Evolutionary conservation across 23 tunicate species (phyloP).

Genomic region (Diplosoma virens): DNA sequence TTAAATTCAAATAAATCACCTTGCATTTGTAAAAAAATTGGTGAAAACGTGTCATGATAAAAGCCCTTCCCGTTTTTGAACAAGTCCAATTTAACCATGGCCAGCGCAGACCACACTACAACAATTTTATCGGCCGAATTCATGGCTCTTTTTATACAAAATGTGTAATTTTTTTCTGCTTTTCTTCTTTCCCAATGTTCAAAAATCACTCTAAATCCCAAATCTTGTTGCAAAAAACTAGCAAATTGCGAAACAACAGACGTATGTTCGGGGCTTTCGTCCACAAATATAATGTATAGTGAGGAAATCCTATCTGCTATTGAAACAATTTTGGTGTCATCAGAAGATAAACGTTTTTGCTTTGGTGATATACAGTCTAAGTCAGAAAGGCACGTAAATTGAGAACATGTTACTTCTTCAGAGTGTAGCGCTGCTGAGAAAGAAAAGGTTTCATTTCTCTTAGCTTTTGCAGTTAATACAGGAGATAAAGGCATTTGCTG

Average conservation of each 20-base stretch:
- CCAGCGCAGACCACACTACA: constrained; percentile 44
- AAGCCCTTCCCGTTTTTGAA: background rate
- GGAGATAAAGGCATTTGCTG: too few species aligned
- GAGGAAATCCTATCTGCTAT: too few species aligned
- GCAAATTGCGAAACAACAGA: constrained; percentile 46
- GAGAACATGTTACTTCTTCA: too few species aligned
- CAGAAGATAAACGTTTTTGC: too few species aligned
- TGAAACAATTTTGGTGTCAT: too few species aligned
- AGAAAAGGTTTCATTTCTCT: too few species aligned
- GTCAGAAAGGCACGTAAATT: too few species aligned
- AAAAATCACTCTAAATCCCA: constrained; percentile 59
- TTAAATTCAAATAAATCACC: constrained; percentile 29
- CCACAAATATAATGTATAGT: constrained; percentile 53
- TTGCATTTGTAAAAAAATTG: constrained; percentile 35
- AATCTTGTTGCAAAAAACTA: constrained; percentile 42
- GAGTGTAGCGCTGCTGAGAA: too few species aligned
- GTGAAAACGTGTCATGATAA: constrained; percentile 37
- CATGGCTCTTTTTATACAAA: constrained; percentile 39
- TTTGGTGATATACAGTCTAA: too few species aligned
- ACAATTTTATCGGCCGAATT: constrained; percentile 37
- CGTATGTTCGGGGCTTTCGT: constrained; percentile 48
- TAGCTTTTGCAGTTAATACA: too few species aligned
- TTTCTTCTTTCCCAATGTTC: constrained; percentile 38
- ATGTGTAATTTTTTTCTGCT: background rate
- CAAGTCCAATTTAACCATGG: background rate